Evolutionary conservation across 2,113 vertebrate species (phyloP).

Genomic region (Oryzias javanicus): DNA sequence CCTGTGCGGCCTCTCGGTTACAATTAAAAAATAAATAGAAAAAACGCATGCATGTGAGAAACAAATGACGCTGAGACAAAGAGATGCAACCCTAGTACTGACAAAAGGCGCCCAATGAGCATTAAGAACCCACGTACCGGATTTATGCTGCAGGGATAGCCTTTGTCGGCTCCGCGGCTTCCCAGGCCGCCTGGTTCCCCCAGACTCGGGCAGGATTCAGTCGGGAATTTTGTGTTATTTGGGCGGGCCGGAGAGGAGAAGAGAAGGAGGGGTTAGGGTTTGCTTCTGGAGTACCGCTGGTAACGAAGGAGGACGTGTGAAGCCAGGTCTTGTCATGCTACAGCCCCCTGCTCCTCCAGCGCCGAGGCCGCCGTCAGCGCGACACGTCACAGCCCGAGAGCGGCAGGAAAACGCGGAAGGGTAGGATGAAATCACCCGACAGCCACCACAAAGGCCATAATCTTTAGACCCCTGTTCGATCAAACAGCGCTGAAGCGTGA

Average conservation of each 20-base stretch:
- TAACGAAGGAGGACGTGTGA: constrained; percentile 71
- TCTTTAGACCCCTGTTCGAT: constrained; percentile 14
- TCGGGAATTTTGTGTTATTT: constrained; percentile 84
- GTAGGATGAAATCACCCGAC: constrained; percentile 76
- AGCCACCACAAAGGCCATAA: constrained; percentile 72
- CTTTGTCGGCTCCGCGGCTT: constrained; percentile 66
- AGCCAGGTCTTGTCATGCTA: constrained; percentile 80
- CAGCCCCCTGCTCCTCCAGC: constrained; percentile 87
- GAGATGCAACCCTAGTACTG: constrained; percentile 13
- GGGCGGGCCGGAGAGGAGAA: constrained; percentile 85
- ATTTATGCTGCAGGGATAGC: constrained; percentile 68
- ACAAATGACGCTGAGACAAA: constrained; percentile 14
- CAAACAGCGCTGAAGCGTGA: constrained; percentile 10
- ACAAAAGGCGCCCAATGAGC: constrained; percentile 24
- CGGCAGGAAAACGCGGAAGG: constrained; percentile 92
- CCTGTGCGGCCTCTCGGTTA: constrained; percentile 61
- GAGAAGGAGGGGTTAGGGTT: constrained; percentile 90
- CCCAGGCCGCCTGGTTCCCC: constrained; percentile 78
- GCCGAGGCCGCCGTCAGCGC: constrained; percentile 89
- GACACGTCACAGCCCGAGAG: constrained; percentile 90
- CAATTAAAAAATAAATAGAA: constrained; percentile 46
- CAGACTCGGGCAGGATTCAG: constrained; percentile 82
- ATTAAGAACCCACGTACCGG: constrained; percentile 62
- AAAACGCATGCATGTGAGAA: constrained; percentile 51
- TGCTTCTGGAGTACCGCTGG: constrained; percentile 78